Conservation (phyloP, 2,888 invertebrate genomes). For the Pharmacophagus antenor region DNA sequence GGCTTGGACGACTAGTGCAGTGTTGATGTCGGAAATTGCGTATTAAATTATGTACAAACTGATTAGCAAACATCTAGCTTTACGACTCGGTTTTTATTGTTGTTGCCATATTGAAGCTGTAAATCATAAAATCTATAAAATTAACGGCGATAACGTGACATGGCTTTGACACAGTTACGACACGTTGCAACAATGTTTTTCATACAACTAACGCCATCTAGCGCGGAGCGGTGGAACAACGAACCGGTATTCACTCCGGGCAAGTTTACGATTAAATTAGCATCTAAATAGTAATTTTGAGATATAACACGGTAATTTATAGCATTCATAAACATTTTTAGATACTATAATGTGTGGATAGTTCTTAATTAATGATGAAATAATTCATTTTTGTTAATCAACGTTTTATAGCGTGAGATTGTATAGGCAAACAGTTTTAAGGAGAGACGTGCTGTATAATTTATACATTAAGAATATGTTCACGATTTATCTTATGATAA, state of each 20-base stretch:
- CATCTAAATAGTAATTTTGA: not conserved
- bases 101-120: constrained; percentile 50
- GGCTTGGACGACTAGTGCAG: constrained; percentile 15
- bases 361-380: not conserved
- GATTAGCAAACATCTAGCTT: constrained; percentile 27
- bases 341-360: not conserved
- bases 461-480: no score
- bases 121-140: constrained; percentile 56
- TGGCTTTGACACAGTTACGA: constrained; percentile 62
- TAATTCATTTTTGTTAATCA: not conserved
- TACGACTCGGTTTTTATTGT: constrained; percentile 48
- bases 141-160: constrained; percentile 52
- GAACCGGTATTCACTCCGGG: not conserved
- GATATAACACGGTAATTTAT: not conserved
- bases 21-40: constrained; percentile 24
- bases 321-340: not conserved
- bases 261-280: not conserved
- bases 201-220: constrained; percentile 60
- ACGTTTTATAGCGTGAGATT: not conserved
- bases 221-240: constrained; percentile 39
- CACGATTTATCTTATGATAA: no score
- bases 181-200: constrained; percentile 10
- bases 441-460: no score
- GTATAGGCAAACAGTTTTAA: not conserved
- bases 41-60: constrained; percentile 23